Evolutionary conservation across 2,888 invertebrate species (phyloP), one percentile per base, ranked within the genome.

Genomic region (Drosophila sordidapex): DNA sequence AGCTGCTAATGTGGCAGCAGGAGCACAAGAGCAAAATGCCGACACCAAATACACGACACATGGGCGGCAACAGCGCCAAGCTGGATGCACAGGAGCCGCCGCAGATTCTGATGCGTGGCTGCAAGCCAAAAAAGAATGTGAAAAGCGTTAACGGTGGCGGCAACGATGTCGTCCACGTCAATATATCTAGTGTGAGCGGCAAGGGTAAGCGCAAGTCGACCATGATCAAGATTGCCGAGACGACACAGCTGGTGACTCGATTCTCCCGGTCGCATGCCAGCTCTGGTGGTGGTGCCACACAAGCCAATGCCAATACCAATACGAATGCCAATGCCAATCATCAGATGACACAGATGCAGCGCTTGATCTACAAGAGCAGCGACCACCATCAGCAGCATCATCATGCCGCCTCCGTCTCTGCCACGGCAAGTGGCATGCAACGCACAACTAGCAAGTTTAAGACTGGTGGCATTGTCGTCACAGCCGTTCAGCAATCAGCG

Each of bases 401-500:
- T 8, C 40, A 46, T 21, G 56, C 40, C 15, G 56, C 40, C 10
- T 57, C 71, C 0, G 73, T 64, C 11, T 31, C 51, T n/a, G 51
- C 43, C 31, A 15, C 43, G 10, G 57, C 57, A n/a, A 57, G 78
- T 31, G 71, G 67, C 8, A 36, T 63, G 21, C 63, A 69, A 46
- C 68, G 64, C 15, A 29, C 63, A 27, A 35, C 83, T 5, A 77
- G 72, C 67, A 94, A 94, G 73, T 95, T 95, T 83, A 94, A 94
- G 83, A 95, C 95, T 79, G 93, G 94, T 69, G 95, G 95, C 27
- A 93, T 95, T 73, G 94, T 95, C 0, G 94, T 95, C 35, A 94
- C 95, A 15, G 95, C 95, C 3, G 89, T 90, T 8, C 92, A 92
- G 31, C 79, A 84, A 29, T 80, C 81, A 0, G 25, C 38, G 5